These are phyloP conservation scores for Calycopis cecrops DNA, from an alignment of 1,140 invertebrate genomes.

Conservation along the genomic window DNA sequence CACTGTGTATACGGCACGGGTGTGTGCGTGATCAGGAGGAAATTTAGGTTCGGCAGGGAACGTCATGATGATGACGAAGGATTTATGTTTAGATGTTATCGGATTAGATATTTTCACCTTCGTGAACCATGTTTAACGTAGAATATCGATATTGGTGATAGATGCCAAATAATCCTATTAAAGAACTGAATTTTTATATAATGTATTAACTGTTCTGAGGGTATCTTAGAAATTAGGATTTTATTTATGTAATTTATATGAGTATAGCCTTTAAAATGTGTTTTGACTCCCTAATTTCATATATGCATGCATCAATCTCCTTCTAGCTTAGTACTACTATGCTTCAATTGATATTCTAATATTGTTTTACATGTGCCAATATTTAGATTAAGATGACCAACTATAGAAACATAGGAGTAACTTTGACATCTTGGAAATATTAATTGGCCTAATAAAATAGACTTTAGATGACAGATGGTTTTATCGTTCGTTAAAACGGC, in stretches of 20 bases:
- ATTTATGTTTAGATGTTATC: constrained; percentile 57
- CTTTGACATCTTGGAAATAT: constrained; percentile 30
- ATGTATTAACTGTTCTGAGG: constrained; percentile 71
- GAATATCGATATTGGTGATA: constrained; percentile 67
- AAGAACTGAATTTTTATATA: constrained; percentile 76
- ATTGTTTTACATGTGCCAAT: constrained; percentile 49
- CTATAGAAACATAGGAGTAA: constrained; percentile 26
- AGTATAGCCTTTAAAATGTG: constrained; percentile 34
- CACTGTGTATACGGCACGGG: constrained; percentile 15
- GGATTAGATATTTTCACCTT: constrained; percentile 64
- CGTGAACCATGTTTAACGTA: constrained; percentile 67
- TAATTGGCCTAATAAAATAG: constrained; percentile 58
- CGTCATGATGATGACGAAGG: constrained; percentile 48
- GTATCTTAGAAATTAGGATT: constrained; percentile 67
- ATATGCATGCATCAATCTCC: not conserved
- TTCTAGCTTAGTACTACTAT: too few species aligned
- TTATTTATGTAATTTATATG: constrained; percentile 62
- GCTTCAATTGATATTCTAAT: not conserved
- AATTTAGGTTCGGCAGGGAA: constrained; percentile 71
- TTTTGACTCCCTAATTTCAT: not conserved
- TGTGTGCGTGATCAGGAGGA: constrained; percentile 57
- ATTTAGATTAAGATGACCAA: constrained; percentile 54
- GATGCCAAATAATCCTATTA: constrained; percentile 74
- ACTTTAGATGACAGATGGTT: constrained; percentile 12
- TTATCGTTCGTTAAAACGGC: constrained; percentile 25